These are phyloP conservation scores for Heteromyza rotundicornis DNA, from an alignment of 2,888 invertebrate species.

Conservation along the genomic window DNA sequence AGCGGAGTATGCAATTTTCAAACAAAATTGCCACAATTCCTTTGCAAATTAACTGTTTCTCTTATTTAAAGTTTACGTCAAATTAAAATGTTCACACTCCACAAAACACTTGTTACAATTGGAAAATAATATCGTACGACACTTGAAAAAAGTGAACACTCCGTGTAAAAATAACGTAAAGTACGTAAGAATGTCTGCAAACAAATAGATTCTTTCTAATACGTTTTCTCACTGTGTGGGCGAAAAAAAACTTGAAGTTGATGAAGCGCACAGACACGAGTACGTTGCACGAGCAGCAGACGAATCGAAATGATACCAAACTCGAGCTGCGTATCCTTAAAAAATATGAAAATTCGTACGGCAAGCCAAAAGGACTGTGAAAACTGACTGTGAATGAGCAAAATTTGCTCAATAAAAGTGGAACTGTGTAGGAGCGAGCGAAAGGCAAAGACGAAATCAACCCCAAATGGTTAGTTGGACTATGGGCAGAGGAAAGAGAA, in stretches of 20 bases:
- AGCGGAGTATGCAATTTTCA: conserved; percentile 20
- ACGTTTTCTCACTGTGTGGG: conserved; percentile 5
- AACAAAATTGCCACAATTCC: neutral
- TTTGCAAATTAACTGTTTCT: neutral
- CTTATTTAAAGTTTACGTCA: neutral
- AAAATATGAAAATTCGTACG: conserved; percentile 46
- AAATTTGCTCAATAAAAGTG: conserved; percentile 23
- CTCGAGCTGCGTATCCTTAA: conserved; percentile 45
- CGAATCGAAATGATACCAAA: conserved; percentile 57
- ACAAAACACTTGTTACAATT: neutral
- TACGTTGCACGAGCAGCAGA: conserved; percentile 52
- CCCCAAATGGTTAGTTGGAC: conserved; percentile 26
- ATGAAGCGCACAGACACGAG: conserved; percentile 30
- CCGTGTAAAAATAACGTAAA: neutral
- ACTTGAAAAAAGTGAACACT: neutral
- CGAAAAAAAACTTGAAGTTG: conserved; percentile 4
- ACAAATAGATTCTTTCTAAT: neutral
- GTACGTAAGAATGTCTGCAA: conserved; percentile 9
- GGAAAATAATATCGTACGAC: neutral
- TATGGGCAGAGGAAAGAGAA: neutral
- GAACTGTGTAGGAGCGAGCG: conserved; percentile 24
- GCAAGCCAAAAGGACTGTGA: conserved; percentile 19
- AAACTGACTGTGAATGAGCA: conserved; percentile 40
- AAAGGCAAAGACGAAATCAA: conserved; percentile 22
- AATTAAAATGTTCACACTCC: neutral